A percentile compares a stretch with the other conserved stretches of the same genome.
Conservation (phyloP, 1,140 invertebrate species). For the Drosophila melanogaster region DNA sequence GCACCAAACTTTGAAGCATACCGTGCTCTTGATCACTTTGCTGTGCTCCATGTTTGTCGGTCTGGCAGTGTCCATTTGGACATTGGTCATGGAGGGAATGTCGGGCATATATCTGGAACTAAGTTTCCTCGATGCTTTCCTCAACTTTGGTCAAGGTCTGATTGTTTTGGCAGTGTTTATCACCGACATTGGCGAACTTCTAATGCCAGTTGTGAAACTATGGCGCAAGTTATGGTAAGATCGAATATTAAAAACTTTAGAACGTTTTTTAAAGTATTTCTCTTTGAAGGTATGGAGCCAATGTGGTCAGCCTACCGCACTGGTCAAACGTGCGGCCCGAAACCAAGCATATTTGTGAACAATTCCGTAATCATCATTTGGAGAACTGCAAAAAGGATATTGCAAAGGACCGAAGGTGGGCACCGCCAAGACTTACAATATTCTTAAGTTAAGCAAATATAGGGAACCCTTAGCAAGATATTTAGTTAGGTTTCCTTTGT, state of each 20-base stretch:
- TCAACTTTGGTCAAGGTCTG: constrained; percentile 95
- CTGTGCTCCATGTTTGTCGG: constrained; percentile 95
- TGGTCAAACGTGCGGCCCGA: constrained; percentile 91
- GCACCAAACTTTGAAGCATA: constrained; percentile 92
- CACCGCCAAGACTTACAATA: not conserved
- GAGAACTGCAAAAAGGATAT: constrained; percentile 92
- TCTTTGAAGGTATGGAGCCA: constrained; percentile 87
- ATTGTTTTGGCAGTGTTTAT: constrained; percentile 94
- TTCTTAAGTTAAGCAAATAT: not conserved
- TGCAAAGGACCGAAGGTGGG: constrained; percentile 88
- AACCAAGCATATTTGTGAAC: constrained; percentile 93
- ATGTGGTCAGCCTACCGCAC: constrained; percentile 89
- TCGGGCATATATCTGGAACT: constrained; percentile 96
- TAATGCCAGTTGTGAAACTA: constrained; percentile 88
- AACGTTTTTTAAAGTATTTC: not conserved
- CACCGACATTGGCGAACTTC: constrained; percentile 90
- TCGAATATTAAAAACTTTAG: not conserved
- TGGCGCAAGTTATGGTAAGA: constrained; percentile 86
- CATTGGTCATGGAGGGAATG: constrained; percentile 92
- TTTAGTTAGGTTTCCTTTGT: not conserved
- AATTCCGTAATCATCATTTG: constrained; percentile 94
- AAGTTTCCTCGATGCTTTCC: constrained; percentile 94
- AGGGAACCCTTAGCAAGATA: not conserved
- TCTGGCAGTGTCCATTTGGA: constrained; percentile 93
- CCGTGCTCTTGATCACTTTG: constrained; percentile 92